Base-by-base conservation (phyloP, 2,113 vertebrate genomes). In the Pangasianodon hypophthalmus region DNA sequence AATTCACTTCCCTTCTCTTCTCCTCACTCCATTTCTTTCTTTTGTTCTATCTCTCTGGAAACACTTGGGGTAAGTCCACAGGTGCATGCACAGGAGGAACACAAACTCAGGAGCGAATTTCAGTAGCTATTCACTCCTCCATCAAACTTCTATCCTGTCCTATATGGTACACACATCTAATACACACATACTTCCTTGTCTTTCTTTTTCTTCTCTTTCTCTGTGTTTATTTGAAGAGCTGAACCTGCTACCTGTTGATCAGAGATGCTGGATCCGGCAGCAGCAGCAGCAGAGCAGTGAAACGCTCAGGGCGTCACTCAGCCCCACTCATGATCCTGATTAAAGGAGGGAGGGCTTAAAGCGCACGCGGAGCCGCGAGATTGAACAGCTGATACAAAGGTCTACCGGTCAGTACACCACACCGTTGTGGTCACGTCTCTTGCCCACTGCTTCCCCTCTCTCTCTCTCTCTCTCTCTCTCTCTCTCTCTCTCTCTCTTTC, bases 241-340 rank as follows among this genome's bases (percentile, higher is more conserved):
- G 37, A 50, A 46, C 54, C 32, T 69, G 26, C 58, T 77, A 92
- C 91, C 89, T 89, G 91, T 85, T 84, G 52, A 26, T 87, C 48
- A 81, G 84, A 48, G 89, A 90, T 87, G 87, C 80, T 86, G 87
- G 87, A 73, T 86, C 85, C 80, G 29, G 87, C 75, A 71, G 85
- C 62, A 82, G 85, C 62, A 82, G 83, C 71, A 60, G 62, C 41
- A 69, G 29, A 85, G 58, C 87, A 69, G 69, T 81, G 88, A 75
- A 58, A 83, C 50, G 9, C 46, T 60, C 37, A 46, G 89, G 4
- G 1, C 26, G 21, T 85, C 58, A 58, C 46, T 86, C 83, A 77
- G 69, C 69, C 54, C 67, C 75, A 86, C 58, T 87, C 71, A 50
- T 89, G 85, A 92, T 88, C 88, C 91, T 90, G 89, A 60, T 92